Conservation (phyloP, 1,140 invertebrate species). For the Eurosta solidaginis region DNA sequence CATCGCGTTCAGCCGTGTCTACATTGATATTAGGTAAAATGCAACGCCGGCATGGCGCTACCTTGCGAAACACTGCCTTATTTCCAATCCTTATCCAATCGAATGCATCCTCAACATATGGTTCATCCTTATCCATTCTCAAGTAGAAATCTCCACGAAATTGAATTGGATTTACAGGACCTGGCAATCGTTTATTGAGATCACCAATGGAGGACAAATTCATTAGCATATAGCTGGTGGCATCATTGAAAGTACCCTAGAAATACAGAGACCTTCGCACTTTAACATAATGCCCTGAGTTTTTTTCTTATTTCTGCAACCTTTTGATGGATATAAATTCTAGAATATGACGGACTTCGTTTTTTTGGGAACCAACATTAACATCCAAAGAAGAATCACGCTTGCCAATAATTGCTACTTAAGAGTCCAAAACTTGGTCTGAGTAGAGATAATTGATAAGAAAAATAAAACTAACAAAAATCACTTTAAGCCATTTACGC, state of each 20-base stretch:
- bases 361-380: too few species aligned
- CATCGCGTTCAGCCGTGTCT: slow-evolving; percentile 62
- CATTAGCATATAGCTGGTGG: slow-evolving; percentile 62
- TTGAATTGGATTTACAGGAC: slow-evolving; percentile 61
- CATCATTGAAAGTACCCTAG: slow-evolving; percentile 62
- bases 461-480: too few species aligned
- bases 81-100: slow-evolving; percentile 55
- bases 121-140: slow-evolving; percentile 56
- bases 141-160: slow-evolving; percentile 64
- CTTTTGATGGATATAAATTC: too few species aligned
- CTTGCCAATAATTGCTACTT: too few species aligned
- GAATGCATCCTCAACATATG: slow-evolving; percentile 62
- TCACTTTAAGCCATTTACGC: too few species aligned
- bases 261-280: not conserved
- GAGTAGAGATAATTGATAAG: too few species aligned
- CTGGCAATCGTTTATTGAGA: slow-evolving; percentile 56
- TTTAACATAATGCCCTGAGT: not conserved
- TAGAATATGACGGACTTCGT: not conserved
- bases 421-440: too few species aligned
- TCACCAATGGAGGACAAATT: slow-evolving; percentile 61
- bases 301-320: not conserved
- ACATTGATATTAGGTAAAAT: slow-evolving; percentile 67
- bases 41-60: slow-evolving; percentile 62
- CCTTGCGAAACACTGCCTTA: slow-evolving; percentile 53
- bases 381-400: not conserved